A percentile compares a stretch with the other conserved stretches of the same genome.
These are phyloP conservation scores for Linnaemya vulpina DNA, from an alignment of 2,888 invertebrate genomes.

Conservation along the genomic window DNA sequence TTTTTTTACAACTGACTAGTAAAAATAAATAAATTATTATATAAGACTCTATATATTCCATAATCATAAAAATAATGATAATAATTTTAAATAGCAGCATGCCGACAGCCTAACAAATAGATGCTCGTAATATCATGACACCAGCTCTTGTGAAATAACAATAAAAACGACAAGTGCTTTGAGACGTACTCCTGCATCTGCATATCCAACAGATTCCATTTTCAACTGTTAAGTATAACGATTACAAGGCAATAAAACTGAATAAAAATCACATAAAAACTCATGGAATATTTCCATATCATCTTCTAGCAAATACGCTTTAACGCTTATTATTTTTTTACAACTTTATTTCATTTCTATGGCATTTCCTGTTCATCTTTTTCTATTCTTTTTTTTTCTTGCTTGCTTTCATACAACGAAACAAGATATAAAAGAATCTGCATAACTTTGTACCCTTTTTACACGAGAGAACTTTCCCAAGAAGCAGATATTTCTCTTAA, in stretches of 20 bases:
- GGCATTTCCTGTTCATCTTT: too few species aligned
- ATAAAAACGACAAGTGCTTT: conserved; percentile 35
- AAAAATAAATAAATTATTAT: too few species aligned
- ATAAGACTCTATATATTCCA: too few species aligned
- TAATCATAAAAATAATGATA: not conserved
- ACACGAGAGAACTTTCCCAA: conserved; percentile 5
- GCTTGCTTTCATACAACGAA: conserved; percentile 9
- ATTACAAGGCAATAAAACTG: conserved; percentile 72
- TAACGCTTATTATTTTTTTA: conserved; percentile 49
- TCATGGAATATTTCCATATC: conserved; percentile 51
- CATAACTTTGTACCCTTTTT: conserved; percentile 54
- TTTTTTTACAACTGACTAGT: too few species aligned
- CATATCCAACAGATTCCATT: conserved; percentile 17
- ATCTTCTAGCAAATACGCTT: conserved; percentile 57
- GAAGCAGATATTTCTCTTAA: conserved; percentile 47
- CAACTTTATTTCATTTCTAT: conserved; percentile 47
- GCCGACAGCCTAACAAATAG: not conserved
- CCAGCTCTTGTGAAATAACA: conserved; percentile 32
- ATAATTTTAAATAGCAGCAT: conserved; percentile 15
- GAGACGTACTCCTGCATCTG: conserved; percentile 28
- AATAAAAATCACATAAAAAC: conserved; percentile 70
- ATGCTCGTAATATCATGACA: conserved; percentile 53
- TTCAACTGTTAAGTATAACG: conserved; percentile 59
- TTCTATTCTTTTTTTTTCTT: not conserved
- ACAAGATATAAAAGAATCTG: conserved; percentile 61